A percentile compares a stretch with the other conserved stretches of the same genome.
Conservation (phyloP, 2,888 invertebrate species). For the Hoplodrina ambigua region DNA sequence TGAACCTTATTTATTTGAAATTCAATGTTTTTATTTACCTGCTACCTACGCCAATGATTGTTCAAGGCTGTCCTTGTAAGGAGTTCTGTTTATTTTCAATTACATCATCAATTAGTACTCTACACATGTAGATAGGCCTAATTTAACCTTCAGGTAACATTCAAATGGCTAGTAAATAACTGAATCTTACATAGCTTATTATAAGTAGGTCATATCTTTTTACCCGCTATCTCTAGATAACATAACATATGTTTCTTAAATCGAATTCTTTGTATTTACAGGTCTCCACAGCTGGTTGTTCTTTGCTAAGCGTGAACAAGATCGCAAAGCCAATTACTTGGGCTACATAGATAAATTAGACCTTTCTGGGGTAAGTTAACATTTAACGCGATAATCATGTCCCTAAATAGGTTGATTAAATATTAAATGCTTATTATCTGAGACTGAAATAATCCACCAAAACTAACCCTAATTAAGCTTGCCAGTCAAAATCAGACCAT, state of each 20-base stretch:
- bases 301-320: slow-evolving; percentile 94
- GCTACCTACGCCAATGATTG: not conserved
- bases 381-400: slow-evolving; percentile 3
- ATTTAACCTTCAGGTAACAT: slow-evolving; percentile 17
- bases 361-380: slow-evolving; percentile 92
- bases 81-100: slow-evolving; percentile 16
- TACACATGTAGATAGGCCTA: not conserved
- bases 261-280: slow-evolving; percentile 61
- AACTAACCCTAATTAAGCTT: not conserved
- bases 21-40: not conserved
- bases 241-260: not conserved
- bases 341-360: slow-evolving; percentile 94
- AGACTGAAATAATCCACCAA: not conserved
- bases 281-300: slow-evolving; percentile 98
- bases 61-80: slow-evolving; percentile 1
- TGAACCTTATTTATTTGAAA: not conserved
- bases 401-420: not conserved
- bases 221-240: not conserved
- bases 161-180: slow-evolving; percentile 2
- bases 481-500: not conserved
- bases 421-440: not conserved
- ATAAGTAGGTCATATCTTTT: not conserved
- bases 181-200: not conserved
- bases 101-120: slow-evolving; percentile 41
- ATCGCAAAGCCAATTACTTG: slow-evolving; percentile 93